These are phyloP conservation scores for Holothuria glaberrima DNA, from an alignment of 35 echinoderm and acorn worm species.

Conservation along the genomic window DNA sequence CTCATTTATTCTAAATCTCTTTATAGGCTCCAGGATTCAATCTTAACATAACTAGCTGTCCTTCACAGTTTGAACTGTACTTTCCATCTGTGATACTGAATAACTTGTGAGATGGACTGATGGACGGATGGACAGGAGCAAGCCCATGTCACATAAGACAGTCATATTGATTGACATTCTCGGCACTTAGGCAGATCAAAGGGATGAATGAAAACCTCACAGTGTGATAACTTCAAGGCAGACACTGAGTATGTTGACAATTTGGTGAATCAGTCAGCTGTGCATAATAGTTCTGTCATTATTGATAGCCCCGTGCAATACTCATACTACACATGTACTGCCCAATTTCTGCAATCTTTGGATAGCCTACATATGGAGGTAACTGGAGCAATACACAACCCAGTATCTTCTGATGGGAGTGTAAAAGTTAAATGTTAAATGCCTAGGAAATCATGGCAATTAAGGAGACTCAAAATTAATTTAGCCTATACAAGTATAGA, in stretches of 20 bases:
- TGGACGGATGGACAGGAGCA: background rate
- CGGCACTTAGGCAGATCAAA: slow-evolving; percentile 47
- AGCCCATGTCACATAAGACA: background rate
- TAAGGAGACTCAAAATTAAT: too few relatives aligned
- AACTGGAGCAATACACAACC: too few relatives aligned
- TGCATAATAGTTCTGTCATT: slow-evolving; percentile 27
- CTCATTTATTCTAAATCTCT: slow-evolving; percentile 33
- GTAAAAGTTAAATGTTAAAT: too few relatives aligned
- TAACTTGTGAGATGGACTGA: slow-evolving; percentile 8
- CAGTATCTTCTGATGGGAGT: too few relatives aligned
- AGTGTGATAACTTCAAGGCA: slow-evolving; percentile 23
- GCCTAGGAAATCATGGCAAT: too few relatives aligned
- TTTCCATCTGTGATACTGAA: background rate
- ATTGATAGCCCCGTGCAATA: background rate
- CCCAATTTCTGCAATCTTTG: too few relatives aligned
- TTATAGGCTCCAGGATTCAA: background rate
- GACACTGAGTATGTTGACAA: slow-evolving; percentile 24
- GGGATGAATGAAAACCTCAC: slow-evolving; percentile 42
- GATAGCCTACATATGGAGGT: too few relatives aligned
- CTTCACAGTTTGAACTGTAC: slow-evolving; percentile 38
- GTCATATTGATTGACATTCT: slow-evolving; percentile 33
- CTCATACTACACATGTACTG: too few relatives aligned
- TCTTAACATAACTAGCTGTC: background rate
- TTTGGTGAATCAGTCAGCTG: slow-evolving; percentile 33
- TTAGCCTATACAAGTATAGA: too few relatives aligned